A percentile compares a stretch with the other conserved stretches of the same genome.
Evolutionary conservation across 2,888 invertebrate species (phyloP).

Genomic region (Zelleria hepariella): DNA sequence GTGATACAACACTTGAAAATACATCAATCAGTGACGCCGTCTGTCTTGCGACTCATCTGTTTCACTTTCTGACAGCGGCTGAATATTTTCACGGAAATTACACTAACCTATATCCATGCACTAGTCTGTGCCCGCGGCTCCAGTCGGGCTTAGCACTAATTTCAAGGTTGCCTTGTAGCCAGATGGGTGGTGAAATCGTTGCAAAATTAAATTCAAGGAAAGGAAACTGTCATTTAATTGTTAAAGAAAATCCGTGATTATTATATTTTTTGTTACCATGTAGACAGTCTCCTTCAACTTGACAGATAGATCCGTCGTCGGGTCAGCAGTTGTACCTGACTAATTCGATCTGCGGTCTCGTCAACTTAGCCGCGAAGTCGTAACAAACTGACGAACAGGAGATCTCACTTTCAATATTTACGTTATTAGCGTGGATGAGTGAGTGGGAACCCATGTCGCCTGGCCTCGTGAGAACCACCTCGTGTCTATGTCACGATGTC

Average conservation of each 20-base stretch:
- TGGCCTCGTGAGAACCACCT: not conserved
- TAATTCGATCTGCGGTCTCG: not conserved
- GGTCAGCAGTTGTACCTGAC: too few relatives aligned
- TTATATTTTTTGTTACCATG: too few relatives aligned
- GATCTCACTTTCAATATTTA: not conserved
- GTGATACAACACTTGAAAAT: not conserved
- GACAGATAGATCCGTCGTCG: too few relatives aligned
- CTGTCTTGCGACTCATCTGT: conserved; percentile 1
- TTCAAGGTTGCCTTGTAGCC: too few relatives aligned
- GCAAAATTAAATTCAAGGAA: too few relatives aligned
- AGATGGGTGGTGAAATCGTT: too few relatives aligned
- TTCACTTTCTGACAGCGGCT: conserved; percentile 1
- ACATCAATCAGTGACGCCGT: conserved; percentile 1
- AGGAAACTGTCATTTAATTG: too few relatives aligned
- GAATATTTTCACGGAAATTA: not conserved
- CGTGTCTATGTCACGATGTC: conserved; percentile 41
- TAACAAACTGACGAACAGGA: not conserved
- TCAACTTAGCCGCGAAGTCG: not conserved
- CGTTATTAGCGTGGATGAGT: not conserved
- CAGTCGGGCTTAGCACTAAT: too few relatives aligned
- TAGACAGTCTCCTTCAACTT: too few relatives aligned
- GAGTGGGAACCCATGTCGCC: not conserved
- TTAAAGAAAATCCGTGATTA: too few relatives aligned
- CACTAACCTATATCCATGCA: not conserved
- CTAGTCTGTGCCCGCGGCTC: too few relatives aligned